Percentiles rank a stretch among this genome's conserved stretches.
These are phyloP conservation scores for Meloidogyne exigua DNA, from an alignment of 1,140 invertebrate genomes.

Conservation along the genomic window DNA sequence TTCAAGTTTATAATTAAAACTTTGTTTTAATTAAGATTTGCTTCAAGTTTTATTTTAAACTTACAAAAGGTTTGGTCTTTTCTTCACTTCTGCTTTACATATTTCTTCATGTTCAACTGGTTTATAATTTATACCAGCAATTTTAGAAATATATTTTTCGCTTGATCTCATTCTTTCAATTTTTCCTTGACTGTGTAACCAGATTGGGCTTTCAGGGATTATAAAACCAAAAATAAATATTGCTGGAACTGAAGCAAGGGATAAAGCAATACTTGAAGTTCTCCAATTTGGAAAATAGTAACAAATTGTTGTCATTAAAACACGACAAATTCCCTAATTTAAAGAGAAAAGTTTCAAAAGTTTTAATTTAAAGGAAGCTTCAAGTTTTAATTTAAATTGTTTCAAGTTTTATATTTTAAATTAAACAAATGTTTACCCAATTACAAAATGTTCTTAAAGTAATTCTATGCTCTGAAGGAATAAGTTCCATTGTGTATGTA, in stretches of 20 bases:
- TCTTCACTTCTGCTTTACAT: constrained; percentile 39
- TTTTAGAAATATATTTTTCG: constrained; percentile 53
- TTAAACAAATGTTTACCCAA: constrained; percentile 44
- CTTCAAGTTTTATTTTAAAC: neutral
- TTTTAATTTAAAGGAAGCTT: neutral
- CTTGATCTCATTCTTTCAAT: constrained; percentile 56
- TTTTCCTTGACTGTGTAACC: constrained; percentile 54
- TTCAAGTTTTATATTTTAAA: neutral
- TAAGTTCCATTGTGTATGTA: constrained; percentile 39
- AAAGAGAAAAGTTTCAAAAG: neutral
- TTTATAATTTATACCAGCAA: constrained; percentile 54
- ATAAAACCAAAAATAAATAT: constrained; percentile 60
- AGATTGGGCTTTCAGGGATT: constrained; percentile 60
- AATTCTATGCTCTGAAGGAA: constrained; percentile 45
- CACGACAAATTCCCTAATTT: constrained; percentile 50
- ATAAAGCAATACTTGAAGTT: constrained; percentile 52
- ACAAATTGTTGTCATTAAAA: constrained; percentile 58
- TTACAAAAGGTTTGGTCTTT: constrained; percentile 12
- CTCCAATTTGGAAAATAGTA: constrained; percentile 60
- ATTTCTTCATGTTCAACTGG: constrained; percentile 47
- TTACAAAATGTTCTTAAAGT: constrained; percentile 63
- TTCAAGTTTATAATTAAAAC: neutral
- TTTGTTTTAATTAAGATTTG: neutral
- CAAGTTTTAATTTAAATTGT: neutral
- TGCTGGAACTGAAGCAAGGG: constrained; percentile 54